Evolutionary conservation across 2,113 vertebrate species (phyloP).

Genomic region (Plecturocebus donacophilus): DNA sequence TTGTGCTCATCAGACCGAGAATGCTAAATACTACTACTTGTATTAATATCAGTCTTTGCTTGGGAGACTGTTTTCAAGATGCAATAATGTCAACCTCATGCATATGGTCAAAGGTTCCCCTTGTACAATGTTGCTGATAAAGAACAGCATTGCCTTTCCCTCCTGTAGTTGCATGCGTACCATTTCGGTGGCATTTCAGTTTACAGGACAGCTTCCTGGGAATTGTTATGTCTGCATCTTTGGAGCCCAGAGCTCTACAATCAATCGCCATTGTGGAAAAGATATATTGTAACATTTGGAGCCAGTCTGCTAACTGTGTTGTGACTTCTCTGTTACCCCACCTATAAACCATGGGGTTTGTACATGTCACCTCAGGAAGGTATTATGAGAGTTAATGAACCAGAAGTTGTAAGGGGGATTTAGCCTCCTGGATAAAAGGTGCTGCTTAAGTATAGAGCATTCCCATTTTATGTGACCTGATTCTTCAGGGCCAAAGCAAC

Average conservation of each 20-base stretch:
- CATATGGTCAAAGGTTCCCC: conserved; percentile 20
- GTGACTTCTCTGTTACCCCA: conserved; percentile 55
- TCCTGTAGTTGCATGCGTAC: conserved; percentile 58
- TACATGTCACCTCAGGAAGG: conserved; percentile 49
- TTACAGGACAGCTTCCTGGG: background rate
- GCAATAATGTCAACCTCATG: conserved; percentile 8
- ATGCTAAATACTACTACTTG: background rate
- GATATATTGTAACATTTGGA: conserved; percentile 46
- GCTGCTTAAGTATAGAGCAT: conserved; percentile 57
- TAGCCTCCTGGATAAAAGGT: conserved; percentile 40
- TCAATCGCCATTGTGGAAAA: conserved; percentile 47
- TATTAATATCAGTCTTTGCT: background rate
- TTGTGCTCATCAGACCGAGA: background rate
- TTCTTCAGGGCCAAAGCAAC: conserved; percentile 56
- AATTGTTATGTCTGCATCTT: conserved; percentile 43
- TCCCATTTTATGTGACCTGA: conserved; percentile 26
- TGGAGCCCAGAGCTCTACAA: conserved; percentile 16
- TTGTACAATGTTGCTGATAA: background rate
- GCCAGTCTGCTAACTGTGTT: conserved; percentile 21
- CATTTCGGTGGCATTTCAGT: conserved; percentile 68
- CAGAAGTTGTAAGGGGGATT: conserved; percentile 52
- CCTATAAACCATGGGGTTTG: conserved; percentile 59
- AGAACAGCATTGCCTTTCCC: conserved; percentile 50
- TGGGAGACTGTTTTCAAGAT: conserved; percentile 23
- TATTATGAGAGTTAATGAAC: conserved; percentile 73